Evolutionary conservation across 2,113 vertebrate species (phyloP).

Genomic region (Motacilla alba): DNA sequence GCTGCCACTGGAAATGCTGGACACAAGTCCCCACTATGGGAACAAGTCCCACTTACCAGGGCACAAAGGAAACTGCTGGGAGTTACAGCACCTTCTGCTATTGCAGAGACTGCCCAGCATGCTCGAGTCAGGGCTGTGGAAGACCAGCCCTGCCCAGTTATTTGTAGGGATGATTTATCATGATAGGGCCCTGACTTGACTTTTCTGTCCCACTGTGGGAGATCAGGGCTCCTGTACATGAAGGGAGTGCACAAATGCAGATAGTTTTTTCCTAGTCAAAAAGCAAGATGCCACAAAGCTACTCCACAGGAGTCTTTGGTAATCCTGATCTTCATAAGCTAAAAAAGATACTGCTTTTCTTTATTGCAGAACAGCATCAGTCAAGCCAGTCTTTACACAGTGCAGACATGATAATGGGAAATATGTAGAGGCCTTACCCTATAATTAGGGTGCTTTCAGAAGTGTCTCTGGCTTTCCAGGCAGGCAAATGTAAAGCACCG

Average conservation of each 20-base stretch:
- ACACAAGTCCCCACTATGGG: background rate
- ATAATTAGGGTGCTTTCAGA: background rate
- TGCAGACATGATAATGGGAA: constrained; percentile 1
- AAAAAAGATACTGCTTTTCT: background rate
- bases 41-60: background rate
- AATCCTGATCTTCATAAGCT: background rate
- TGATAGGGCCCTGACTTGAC: background rate
- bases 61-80: background rate
- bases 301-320: background rate
- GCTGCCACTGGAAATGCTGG: background rate
- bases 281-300: background rate
- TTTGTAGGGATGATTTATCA: background rate
- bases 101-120: background rate
- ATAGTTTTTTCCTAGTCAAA: background rate
- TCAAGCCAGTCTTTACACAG: background rate
- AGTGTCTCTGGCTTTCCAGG: background rate
- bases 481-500: background rate
- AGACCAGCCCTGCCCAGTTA: background rate
- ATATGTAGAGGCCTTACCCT: background rate
- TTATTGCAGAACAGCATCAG: background rate
- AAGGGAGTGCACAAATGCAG: background rate
- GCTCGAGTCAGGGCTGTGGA: background rate
- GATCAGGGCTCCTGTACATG: background rate
- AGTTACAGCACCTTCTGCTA: background rate
- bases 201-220: background rate